Percentiles rank a stretch among this genome's conserved stretches.
Evolutionary conservation across 1,140 invertebrate genomes (phyloP).

Genomic region (Eulimnadia texana): DNA sequence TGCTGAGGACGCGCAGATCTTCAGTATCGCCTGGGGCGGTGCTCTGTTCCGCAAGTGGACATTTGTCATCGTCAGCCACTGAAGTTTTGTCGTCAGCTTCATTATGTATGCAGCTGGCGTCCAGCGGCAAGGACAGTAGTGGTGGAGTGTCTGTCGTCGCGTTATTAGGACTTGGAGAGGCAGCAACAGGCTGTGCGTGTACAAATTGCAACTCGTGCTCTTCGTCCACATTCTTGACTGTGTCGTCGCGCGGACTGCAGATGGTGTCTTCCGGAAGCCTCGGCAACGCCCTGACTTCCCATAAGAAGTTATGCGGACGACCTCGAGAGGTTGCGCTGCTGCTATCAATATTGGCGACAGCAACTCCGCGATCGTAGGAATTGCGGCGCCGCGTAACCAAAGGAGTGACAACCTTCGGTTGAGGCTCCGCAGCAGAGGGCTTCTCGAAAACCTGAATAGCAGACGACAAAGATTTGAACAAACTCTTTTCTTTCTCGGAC

Average conservation of each 20-base stretch:
- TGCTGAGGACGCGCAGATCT: background rate
- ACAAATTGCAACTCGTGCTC: too few species aligned
- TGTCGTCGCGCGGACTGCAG: constrained; percentile 1
- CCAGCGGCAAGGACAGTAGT: constrained; percentile 32
- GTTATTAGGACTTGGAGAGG: background rate
- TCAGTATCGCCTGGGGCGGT: background rate
- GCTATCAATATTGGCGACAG: background rate
- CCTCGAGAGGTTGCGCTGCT: background rate
- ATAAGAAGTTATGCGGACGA: background rate
- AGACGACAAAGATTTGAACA: background rate
- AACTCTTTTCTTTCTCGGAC: background rate
- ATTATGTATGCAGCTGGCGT: constrained; percentile 17
- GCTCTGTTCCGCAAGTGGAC: background rate
- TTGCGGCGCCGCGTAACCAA: background rate
- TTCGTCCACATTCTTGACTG: background rate
- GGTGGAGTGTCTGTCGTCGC: constrained; percentile 37
- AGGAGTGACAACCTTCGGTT: background rate
- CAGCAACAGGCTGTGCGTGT: background rate
- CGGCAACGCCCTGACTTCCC: constrained; percentile 12
- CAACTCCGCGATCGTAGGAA: background rate
- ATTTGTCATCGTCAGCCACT: background rate
- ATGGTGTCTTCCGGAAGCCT: constrained; percentile 11
- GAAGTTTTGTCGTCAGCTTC: background rate
- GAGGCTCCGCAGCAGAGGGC: background rate
- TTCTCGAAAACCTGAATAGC: constrained; percentile 5